Conservation (phyloP, 2,888 invertebrate genomes). For the Eristalis tenax region DNA sequence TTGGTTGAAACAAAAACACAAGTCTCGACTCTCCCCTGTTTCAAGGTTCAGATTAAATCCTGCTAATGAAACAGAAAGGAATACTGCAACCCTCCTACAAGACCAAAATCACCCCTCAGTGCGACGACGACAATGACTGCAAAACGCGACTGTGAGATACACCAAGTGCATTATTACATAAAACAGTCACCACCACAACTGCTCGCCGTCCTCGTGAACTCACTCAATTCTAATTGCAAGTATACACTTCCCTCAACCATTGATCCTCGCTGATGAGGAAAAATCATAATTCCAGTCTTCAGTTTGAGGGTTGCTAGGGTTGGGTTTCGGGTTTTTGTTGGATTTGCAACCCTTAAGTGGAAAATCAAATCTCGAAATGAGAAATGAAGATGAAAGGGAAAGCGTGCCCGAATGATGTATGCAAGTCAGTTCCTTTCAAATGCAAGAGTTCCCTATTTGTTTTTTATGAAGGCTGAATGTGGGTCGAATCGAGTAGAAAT, state of each 20-base stretch:
- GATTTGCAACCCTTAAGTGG: constrained; percentile 53
- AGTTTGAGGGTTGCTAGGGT: neutral
- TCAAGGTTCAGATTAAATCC: constrained; percentile 2
- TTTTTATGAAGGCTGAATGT: constrained; percentile 60
- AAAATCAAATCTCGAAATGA: constrained; percentile 25
- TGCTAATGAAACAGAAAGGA: constrained; percentile 52
- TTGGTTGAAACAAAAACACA: constrained; percentile 46
- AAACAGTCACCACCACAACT: neutral
- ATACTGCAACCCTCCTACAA: constrained; percentile 28
- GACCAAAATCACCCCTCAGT: constrained; percentile 2
- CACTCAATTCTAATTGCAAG: constrained; percentile 61
- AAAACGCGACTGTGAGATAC: neutral
- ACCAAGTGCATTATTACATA: constrained; percentile 37
- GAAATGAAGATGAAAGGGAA: constrained; percentile 62
- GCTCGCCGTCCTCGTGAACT: constrained; percentile 42
- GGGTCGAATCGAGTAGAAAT: constrained; percentile 34
- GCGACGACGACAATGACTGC: neutral
- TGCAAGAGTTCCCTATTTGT: constrained; percentile 23
- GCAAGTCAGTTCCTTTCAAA: constrained; percentile 13
- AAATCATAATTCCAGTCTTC: constrained; percentile 47
- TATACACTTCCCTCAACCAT: constrained; percentile 1
- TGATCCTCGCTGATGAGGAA: constrained; percentile 45
- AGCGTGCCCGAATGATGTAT: constrained; percentile 40
- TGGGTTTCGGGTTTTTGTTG: neutral
- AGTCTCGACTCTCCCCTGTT: neutral